Evolutionary conservation across 2,888 invertebrate genomes (phyloP), one percentile per base, ranked within the genome.

Genomic region (Mimumesa dahlbomi): DNA sequence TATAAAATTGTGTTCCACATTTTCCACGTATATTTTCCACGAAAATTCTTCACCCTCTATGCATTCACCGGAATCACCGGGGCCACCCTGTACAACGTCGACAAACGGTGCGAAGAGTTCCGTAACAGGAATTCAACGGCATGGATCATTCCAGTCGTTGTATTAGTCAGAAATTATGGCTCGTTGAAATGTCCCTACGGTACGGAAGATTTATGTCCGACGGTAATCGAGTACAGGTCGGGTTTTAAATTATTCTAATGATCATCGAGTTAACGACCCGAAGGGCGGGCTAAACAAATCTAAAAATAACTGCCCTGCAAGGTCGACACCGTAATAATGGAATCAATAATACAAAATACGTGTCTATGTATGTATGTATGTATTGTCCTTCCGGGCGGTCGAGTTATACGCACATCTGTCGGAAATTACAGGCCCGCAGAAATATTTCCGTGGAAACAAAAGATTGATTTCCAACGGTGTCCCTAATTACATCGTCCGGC

Each of bases 401-500:
- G 21, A 2, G 38, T 4, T 5, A 19, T 5, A 11, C 36, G 42
- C 14, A 25, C 61, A 61, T 61, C 61, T 54, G 64, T 57, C 64
- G 29, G 36, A 38, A 64, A 54, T 66, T 45, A 42, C 21, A 29
- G 36, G n/a, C 40, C 16, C 9, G 21, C n/a, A n/a, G 38, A 57
- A 13, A 50, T 46, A 46, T 52, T 14, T n/a, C 29, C 3, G 4
- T 34, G n/a, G 49, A 53, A 31, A 58, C 13, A 42, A 48, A 40
- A 46, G 36, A 59, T 56, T 64, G 45, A 59, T 74, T 13, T 6
- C 14, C 48, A 18, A 4, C 38, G n/a, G 22, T 46, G 31, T 22
- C 40, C 50, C 36, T 64, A 73, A 69, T 74, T 73, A 57, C 53
- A 7, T 16, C 42, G 57, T 64, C 56, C 50, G 21, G 25, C 19